These are phyloP conservation scores for Rhogogaster chlorosoma DNA, from an alignment of 2,888 invertebrate genomes.

Conservation along the genomic window DNA sequence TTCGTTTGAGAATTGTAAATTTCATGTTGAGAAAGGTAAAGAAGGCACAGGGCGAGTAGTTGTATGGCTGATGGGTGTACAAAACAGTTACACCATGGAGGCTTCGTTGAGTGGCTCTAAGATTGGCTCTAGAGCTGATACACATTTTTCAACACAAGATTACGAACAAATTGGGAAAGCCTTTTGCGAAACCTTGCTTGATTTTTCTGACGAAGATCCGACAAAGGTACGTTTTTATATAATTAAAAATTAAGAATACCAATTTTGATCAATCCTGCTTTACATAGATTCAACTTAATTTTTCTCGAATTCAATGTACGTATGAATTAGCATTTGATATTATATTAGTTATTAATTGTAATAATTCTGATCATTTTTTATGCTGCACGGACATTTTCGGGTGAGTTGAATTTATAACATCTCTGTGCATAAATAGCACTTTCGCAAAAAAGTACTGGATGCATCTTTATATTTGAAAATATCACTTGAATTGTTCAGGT, in stretches of 20 bases:
- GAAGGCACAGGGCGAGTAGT: slow-evolving; percentile 97
- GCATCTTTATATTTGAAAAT: background rate
- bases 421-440: background rate
- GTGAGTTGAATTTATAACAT: slow-evolving; percentile 25
- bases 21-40: slow-evolving; percentile 94
- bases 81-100: slow-evolving; percentile 97
- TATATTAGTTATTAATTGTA: slow-evolving; percentile 16
- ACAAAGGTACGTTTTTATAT: slow-evolving; percentile 81
- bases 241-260: background rate
- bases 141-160: slow-evolving; percentile 90
- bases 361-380: slow-evolving; percentile 11
- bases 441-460: background rate
- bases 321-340: background rate
- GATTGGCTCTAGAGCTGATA: slow-evolving; percentile 88
- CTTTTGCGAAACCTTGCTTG: slow-evolving; percentile 95
- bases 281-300: background rate
- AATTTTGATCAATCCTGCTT: background rate
- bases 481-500: background rate
- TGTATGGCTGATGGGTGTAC: slow-evolving; percentile 96
- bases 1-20: slow-evolving; percentile 96
- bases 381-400: slow-evolving; percentile 36
- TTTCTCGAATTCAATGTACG: background rate
- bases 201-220: slow-evolving; percentile 93
- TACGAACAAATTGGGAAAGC: slow-evolving; percentile 91
- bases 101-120: slow-evolving; percentile 96